phyloP scores from a whole-genome alignment of 2,113 vertebrate genomes.

The Hoplias malabaricus region DNA sequence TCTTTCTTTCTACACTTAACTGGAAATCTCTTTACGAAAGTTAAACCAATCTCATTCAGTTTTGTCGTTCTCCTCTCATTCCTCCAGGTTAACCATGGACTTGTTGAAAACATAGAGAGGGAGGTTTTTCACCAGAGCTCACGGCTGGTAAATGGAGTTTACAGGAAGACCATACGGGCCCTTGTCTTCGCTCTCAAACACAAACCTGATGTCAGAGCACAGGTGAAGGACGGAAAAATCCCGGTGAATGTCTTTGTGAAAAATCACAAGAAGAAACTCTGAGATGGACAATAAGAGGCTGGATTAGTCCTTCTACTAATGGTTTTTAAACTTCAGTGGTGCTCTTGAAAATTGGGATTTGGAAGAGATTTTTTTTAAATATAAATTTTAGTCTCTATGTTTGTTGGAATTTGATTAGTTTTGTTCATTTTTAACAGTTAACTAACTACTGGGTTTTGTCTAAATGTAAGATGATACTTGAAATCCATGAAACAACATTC shows the following conservation, averaged over 20 bases:
- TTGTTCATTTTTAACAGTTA: no score
- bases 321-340: conserved; percentile 40
- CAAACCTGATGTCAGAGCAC: conserved; percentile 76
- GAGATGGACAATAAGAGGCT: neutral
- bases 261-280: conserved; percentile 85
- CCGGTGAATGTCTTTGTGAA: conserved; percentile 79
- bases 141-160: conserved; percentile 82
- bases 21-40: no score
- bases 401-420: neutral
- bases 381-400: neutral
- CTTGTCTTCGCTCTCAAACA: conserved; percentile 94
- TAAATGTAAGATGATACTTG: no score
- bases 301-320: neutral
- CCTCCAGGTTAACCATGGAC: conserved; percentile 82
- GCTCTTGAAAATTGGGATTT: neutral
- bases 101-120: conserved; percentile 92
- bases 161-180: conserved; percentile 84
- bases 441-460: no score
- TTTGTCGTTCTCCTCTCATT: neutral
- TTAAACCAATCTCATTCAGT: neutral
- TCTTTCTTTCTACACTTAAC: no score
- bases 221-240: conserved; percentile 78
- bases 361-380: neutral
- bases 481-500: no score
- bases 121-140: conserved; percentile 92